These are phyloP conservation scores for Carassius gibelio DNA, from an alignment of 2,113 vertebrate species.

Conservation along the genomic window DNA sequence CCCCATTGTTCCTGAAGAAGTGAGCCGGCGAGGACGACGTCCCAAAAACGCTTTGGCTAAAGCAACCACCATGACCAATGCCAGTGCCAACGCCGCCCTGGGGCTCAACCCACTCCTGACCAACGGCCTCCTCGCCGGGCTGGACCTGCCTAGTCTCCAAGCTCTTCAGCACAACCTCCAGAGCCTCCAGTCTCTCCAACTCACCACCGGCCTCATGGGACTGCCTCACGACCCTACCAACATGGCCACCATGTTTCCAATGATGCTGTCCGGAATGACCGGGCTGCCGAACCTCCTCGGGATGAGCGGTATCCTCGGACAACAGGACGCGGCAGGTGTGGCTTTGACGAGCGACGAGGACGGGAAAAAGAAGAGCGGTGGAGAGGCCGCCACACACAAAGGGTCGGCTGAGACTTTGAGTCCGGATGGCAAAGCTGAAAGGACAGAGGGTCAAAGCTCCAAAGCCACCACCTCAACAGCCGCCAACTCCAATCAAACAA, in stretches of 20 bases:
- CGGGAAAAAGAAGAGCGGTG: conserved; percentile 70
- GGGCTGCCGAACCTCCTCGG: conserved; percentile 91
- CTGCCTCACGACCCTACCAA: conserved; percentile 84
- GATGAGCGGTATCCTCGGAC: conserved; percentile 83
- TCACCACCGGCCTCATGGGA: conserved; percentile 91
- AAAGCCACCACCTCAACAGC: conserved; percentile 82
- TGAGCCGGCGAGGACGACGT: conserved; percentile 91
- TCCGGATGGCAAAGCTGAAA: conserved; percentile 84
- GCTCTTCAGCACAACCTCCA: conserved; percentile 96
- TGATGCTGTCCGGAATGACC: conserved; percentile 94
- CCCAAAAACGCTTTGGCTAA: conserved; percentile 92
- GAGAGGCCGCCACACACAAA: conserved; percentile 19
- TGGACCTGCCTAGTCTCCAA: conserved; percentile 92
- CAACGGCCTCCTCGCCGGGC: conserved; percentile 86
- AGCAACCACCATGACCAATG: conserved; percentile 69
- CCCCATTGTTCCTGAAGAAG: conserved; percentile 95
- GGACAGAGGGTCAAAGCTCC: conserved; percentile 87
- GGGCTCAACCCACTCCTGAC: conserved; percentile 81
- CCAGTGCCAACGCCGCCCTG: conserved; percentile 65
- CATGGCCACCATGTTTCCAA: conserved; percentile 93
- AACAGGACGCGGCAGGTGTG: conserved; percentile 73
- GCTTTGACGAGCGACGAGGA: conserved; percentile 71
- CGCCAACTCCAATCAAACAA: conserved; percentile 78
- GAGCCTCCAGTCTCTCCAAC: conserved; percentile 91
- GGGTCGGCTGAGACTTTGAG: conserved; percentile 48